Conservation (phyloP, 23 tunicate genomes). For the Halocynthia aurantium region DNA sequence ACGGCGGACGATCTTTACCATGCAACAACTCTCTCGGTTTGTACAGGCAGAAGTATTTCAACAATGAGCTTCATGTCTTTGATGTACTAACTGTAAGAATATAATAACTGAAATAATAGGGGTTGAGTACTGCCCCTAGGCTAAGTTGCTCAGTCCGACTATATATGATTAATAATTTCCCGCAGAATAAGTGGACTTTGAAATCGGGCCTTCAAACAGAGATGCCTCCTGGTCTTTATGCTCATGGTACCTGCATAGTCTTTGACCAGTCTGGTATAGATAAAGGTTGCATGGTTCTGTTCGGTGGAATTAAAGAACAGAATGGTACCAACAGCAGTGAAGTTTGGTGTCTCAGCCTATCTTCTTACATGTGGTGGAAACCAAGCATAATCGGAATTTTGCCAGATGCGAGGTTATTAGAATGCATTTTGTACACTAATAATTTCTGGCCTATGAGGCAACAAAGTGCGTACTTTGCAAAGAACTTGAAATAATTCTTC, state of each 20-base stretch:
- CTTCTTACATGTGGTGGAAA: constrained; percentile 47
- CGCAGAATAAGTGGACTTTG: constrained; percentile 30
- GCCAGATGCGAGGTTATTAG: constrained; percentile 9
- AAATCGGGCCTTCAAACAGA: constrained; percentile 40
- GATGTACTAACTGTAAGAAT: constrained; percentile 18
- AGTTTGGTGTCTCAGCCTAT: constrained; percentile 58
- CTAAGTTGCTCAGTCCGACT: too few species aligned
- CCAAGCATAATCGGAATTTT: constrained; percentile 33
- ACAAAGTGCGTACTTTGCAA: neutral
- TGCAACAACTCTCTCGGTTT: constrained; percentile 35
- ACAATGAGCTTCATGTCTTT: constrained; percentile 59
- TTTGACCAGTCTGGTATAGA: constrained; percentile 35
- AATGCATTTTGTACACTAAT: too few species aligned
- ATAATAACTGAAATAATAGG: too few species aligned
- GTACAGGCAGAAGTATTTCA: constrained; percentile 19
- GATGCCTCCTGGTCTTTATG: constrained; percentile 44
- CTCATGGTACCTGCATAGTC: constrained; percentile 39
- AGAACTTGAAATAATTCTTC: neutral
- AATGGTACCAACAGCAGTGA: constrained; percentile 5
- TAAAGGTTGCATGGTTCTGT: constrained; percentile 41
- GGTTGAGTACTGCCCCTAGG: too few species aligned
- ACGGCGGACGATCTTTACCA: constrained; percentile 55
- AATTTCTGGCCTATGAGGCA: too few species aligned
- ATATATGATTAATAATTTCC: too few species aligned
- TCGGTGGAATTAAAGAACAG: constrained; percentile 34